Evolutionary conservation across 1,140 invertebrate genomes (phyloP), one percentile per base, ranked within the genome.

Genomic region (Hormaphis cornu): DNA sequence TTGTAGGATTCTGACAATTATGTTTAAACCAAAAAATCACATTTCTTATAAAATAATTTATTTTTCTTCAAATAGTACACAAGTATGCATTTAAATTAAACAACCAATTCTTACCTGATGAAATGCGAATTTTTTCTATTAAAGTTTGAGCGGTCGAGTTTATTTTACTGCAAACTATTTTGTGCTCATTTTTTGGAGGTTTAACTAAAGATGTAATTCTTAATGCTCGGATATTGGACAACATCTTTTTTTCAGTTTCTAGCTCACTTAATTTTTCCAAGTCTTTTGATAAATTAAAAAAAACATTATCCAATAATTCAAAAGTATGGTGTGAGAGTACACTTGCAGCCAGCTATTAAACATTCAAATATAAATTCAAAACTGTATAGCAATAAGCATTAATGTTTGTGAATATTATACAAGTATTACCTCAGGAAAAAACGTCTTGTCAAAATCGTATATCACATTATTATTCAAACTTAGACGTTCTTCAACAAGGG

Each of bases 381-480:
- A 54, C n/a, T 30, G 7, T 2, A 18, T 26, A 26, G 48, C 28
- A 26, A 52, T 6, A 28, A 56, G n/a, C n/a, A n/a, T n/a, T n/a
- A n/a, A n/a, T n/a, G n/a, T n/a, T n/a, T n/a, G n/a, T n/a, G 30
- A 20, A 7, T 46, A 30, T 30, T n/a, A 10, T 14, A 7, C 16
- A 18, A 18, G 12, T 44, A 30, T 22, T 61, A 89, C 86, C 82
- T 91, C 92, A 0, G 90, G 89, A 74, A 93, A 89, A 76, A 89
- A 91, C 69, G 87, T 86, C 71, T 84, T 84, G 71, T 92, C 83
- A 76, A 93, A 91, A 73, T 90, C 85, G 76, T 89, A 90, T 71
- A 92, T 90, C 69, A 86, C 82, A 30, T 85, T 83, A 72, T 90
- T 87, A 48, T 87, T 88, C 3, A 93, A 79, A 7, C 87, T 89